Conservation (phyloP, 2,888 invertebrate genomes). For the Dorcus parallelipipedus region DNA sequence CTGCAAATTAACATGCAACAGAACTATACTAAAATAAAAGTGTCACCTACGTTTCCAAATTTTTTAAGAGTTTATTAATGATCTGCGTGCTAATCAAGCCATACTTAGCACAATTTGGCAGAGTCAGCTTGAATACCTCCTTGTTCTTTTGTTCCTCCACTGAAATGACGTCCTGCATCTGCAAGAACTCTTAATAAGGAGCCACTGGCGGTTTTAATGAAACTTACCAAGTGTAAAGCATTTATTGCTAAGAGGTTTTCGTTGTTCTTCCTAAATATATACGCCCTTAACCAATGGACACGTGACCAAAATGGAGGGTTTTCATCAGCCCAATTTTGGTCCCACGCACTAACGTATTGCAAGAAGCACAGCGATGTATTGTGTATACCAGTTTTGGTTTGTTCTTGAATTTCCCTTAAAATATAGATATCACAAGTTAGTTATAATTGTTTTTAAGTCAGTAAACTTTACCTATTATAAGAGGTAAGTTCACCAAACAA, state of each 20-base stretch:
- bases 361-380: conserved; percentile 51
- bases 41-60: conserved; percentile 51
- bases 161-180: conserved; percentile 31
- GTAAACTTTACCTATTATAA: conserved; percentile 32
- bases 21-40: conserved; percentile 2
- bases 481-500: conserved; percentile 54
- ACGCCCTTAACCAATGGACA: conserved; percentile 56
- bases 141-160: conserved; percentile 30
- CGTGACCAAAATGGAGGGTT: conserved; percentile 50
- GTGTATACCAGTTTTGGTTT: conserved; percentile 34
- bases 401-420: neutral
- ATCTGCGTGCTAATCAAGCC: conserved; percentile 50
- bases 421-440: neutral
- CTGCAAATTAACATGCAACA: conserved; percentile 32
- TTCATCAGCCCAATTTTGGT: conserved; percentile 49
- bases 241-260: conserved; percentile 53
- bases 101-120: conserved; percentile 56
- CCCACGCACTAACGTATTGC: conserved; percentile 49
- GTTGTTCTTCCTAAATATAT: conserved; percentile 53
- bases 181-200: conserved; percentile 17
- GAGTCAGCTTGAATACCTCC: conserved; percentile 42
- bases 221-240: conserved; percentile 50
- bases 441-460: neutral
- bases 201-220: conserved; percentile 1
- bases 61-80: conserved; percentile 50